These are phyloP conservation scores for Sussaba pulchella DNA, from an alignment of 2,888 invertebrate species.

Conservation along the genomic window DNA sequence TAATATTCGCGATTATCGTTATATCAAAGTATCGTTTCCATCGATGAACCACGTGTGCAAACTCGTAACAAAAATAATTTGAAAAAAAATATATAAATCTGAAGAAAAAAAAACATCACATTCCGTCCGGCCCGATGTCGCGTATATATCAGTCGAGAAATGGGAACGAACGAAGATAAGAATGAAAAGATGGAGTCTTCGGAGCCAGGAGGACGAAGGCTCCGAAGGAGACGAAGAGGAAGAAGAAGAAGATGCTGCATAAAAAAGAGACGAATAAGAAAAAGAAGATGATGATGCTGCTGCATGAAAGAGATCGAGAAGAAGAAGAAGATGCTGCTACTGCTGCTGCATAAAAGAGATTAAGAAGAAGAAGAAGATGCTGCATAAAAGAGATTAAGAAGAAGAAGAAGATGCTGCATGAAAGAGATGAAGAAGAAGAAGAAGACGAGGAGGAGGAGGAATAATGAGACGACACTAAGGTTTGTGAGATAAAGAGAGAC, in stretches of 20 bases:
- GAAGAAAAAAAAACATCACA: too few species aligned
- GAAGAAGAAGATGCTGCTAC: too few species aligned
- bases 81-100: too few species aligned
- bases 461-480: constrained; percentile 39
- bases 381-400: constrained; percentile 40
- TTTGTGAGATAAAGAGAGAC: constrained; percentile 56
- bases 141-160: constrained; percentile 39
- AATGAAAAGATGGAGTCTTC: constrained; percentile 59
- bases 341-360: too few species aligned
- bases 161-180: constrained; percentile 55
- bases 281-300: constrained; percentile 49
- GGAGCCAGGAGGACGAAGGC: too few species aligned
- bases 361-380: constrained; percentile 50
- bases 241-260: too few species aligned
- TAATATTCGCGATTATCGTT: constrained; percentile 77
- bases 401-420: constrained; percentile 45
- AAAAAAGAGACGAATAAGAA: too few species aligned
- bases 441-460: constrained; percentile 41
- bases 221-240: too few species aligned
- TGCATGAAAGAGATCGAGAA: too few species aligned
- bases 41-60: constrained; percentile 67
- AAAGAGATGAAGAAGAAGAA: constrained; percentile 31
- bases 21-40: constrained; percentile 76
- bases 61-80: too few species aligned
- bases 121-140: constrained; percentile 40